Percentiles rank a stretch among this genome's conserved stretches.
Evolutionary conservation across 2,797 vertebrate species (phyloP).

Genomic region (Lagorchestes hirsutus): DNA sequence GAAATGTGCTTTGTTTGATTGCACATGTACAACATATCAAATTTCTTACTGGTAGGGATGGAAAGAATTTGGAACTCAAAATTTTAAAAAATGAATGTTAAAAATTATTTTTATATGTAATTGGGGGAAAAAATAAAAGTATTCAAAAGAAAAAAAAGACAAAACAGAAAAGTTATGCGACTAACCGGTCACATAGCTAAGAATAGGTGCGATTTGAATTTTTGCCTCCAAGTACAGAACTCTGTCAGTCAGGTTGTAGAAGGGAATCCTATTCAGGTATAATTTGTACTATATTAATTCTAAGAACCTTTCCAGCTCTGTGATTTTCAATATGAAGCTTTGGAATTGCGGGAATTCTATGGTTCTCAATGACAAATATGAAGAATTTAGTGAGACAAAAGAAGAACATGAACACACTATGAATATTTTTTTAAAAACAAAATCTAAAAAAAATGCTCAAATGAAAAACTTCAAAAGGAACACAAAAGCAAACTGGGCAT

Average conservation of each 20-base stretch:
- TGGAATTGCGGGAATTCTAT: background rate
- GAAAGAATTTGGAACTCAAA: too few relatives aligned
- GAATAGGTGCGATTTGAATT: background rate
- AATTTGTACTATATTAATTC: background rate
- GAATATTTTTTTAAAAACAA: background rate
- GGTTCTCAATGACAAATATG: background rate
- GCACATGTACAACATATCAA: too few relatives aligned
- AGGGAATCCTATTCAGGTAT: background rate
- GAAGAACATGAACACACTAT: background rate
- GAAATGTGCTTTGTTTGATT: too few relatives aligned
- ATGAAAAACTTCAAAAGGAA: background rate
- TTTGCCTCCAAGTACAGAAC: background rate
- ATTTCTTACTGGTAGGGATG: too few relatives aligned
- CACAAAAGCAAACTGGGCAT: background rate
- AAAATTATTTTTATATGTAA: too few relatives aligned
- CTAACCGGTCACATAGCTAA: background rate
- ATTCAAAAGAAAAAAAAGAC: background rate
- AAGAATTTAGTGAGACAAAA: background rate
- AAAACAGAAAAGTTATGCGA: background rate
- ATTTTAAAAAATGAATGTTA: too few relatives aligned
- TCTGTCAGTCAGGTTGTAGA: background rate
- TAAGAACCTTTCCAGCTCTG: background rate
- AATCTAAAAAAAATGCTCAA: background rate
- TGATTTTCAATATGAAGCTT: background rate
- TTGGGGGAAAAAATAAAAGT: too few relatives aligned